Evolutionary conservation across 2,888 invertebrate genomes (phyloP).

Genomic region (Agonum fuliginosum): DNA sequence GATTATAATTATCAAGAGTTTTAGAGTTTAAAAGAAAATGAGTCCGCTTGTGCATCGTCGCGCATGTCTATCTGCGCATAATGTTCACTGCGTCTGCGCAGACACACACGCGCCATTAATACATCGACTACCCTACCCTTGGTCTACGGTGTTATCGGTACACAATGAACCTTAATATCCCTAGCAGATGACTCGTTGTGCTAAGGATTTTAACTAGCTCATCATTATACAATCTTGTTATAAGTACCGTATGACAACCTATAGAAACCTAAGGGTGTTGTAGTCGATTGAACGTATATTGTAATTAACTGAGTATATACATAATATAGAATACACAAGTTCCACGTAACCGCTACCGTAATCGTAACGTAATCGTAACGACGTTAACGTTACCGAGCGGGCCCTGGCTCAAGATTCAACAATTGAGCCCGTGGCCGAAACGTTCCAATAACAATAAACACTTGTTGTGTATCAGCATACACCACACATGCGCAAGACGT

Average conservation of each 20-base stretch:
- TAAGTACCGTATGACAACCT: too few relatives aligned
- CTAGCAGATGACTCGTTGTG: too few relatives aligned
- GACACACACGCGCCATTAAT: conserved; percentile 4
- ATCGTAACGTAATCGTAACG: conserved; percentile 30
- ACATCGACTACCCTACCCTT: not conserved
- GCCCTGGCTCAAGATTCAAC: not conserved
- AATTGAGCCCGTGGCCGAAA: conserved; percentile 12
- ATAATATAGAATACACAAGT: conserved; percentile 49
- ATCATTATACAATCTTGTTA: too few relatives aligned
- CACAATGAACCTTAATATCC: not conserved
- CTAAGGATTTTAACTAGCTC: not conserved
- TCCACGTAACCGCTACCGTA: conserved; percentile 56
- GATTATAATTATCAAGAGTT: conserved; percentile 65
- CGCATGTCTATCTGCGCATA: too few relatives aligned
- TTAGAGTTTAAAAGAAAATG: conserved; percentile 60
- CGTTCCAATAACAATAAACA: conserved; percentile 53
- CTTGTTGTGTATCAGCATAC: conserved; percentile 58
- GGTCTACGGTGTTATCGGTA: not conserved
- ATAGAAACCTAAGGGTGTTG: too few relatives aligned
- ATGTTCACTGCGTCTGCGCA: conserved; percentile 3
- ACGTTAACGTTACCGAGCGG: too few relatives aligned
- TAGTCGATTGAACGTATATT: conserved; percentile 34
- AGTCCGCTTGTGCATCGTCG: conserved; percentile 51
- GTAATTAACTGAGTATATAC: conserved; percentile 12
- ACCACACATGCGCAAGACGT: conserved; percentile 4